Percentiles rank a stretch among this genome's conserved stretches.
These are phyloP conservation scores for Drosophila tristis DNA, from an alignment of 1,140 invertebrate species.

Conservation along the genomic window DNA sequence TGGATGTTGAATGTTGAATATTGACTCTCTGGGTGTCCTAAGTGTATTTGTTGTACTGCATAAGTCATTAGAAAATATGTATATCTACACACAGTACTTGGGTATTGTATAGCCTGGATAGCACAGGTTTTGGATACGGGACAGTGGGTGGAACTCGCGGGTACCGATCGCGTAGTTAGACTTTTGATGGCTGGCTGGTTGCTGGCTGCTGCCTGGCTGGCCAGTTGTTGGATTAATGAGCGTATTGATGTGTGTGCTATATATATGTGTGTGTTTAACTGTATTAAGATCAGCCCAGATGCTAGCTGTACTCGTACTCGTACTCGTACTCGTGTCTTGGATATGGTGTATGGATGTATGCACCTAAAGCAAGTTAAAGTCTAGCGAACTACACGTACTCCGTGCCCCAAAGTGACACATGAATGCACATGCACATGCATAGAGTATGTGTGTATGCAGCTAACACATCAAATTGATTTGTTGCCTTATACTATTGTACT, in stretches of 20 bases:
- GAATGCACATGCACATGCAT: too few species aligned
- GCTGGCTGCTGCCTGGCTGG: too few species aligned
- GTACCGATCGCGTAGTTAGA: too few species aligned
- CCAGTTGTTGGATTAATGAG: too few species aligned
- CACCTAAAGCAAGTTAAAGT: neutral
- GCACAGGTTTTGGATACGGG: too few species aligned
- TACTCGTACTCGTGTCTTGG: slow-evolving; percentile 21
- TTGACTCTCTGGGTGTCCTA: neutral
- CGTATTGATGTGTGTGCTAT: slow-evolving; percentile 7
- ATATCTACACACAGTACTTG: slow-evolving; percentile 9
- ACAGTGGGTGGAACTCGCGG: too few species aligned
- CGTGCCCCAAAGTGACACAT: neutral
- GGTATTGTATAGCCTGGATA: too few species aligned
- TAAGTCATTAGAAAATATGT: slow-evolving; percentile 27
- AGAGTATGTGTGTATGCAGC: neutral
- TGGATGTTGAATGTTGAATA: too few species aligned
- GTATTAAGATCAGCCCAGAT: slow-evolving; percentile 14
- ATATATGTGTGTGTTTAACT: slow-evolving; percentile 9
- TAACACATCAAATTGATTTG: slow-evolving; percentile 61
- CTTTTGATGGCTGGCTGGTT: too few species aligned
- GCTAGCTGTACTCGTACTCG: slow-evolving; percentile 31
- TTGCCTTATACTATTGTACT: slow-evolving; percentile 41
- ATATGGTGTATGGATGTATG: slow-evolving; percentile 5
- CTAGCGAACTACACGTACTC: too few species aligned
- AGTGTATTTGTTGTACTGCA: slow-evolving; percentile 19